Percentiles rank a stretch among this genome's conserved stretches.
These are phyloP conservation scores for Myiagra hebetior DNA, from an alignment of 2,113 vertebrate species.

Conservation along the genomic window DNA sequence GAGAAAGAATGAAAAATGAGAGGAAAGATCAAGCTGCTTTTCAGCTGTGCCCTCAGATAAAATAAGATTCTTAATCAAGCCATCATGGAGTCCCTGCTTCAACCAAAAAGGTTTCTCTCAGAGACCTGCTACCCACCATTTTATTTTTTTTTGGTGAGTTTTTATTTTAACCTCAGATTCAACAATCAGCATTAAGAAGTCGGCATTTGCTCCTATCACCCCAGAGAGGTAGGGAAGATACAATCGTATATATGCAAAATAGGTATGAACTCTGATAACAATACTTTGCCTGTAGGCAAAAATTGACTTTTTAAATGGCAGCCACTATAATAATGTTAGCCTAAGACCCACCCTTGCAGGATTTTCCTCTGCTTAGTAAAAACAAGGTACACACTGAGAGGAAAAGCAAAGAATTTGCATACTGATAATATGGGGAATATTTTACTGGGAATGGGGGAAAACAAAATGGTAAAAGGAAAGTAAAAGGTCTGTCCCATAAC, in stretches of 20 bases:
- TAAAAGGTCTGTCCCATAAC: background rate
- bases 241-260: slow-evolving; percentile 52
- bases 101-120: background rate
- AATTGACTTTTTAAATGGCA: slow-evolving; percentile 68
- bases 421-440: fast-evolving
- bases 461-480: background rate
- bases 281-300: slow-evolving; percentile 62
- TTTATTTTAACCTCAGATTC: background rate
- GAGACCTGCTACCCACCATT: background rate
- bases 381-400: background rate
- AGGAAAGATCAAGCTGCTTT: background rate
- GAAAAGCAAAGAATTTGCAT: background rate
- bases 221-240: slow-evolving; percentile 31
- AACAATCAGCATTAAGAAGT: background rate
- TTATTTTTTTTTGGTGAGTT: background rate
- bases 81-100: background rate
- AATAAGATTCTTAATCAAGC: background rate
- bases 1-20: background rate
- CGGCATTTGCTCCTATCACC: slow-evolving; percentile 42
- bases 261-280: slow-evolving; percentile 50
- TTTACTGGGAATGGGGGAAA: background rate
- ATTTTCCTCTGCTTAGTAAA: slow-evolving; percentile 14
- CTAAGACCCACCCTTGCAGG: background rate
- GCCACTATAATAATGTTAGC: background rate
- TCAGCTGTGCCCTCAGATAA: background rate